A percentile compares a stretch with the other conserved stretches of the same genome.
phyloP scores from a whole-genome alignment of 1,140 invertebrate species.

The Penaeus chinensis region DNA sequence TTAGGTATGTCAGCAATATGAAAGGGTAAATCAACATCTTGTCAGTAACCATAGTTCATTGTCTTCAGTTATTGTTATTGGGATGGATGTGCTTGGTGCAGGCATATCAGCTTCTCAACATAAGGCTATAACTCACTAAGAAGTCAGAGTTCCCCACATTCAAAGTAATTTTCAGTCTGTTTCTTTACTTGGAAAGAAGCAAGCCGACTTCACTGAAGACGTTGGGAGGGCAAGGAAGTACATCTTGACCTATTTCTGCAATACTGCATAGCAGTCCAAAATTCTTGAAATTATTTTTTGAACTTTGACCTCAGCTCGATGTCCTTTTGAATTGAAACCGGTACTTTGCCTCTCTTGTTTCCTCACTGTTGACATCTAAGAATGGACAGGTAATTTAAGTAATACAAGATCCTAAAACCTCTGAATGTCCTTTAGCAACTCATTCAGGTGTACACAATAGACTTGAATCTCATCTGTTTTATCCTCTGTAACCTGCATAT shows the following conservation, averaged over 20 bases:
- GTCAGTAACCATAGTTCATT: too few relatives aligned
- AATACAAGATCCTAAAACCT: conserved; percentile 27
- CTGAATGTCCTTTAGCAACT: conserved; percentile 55
- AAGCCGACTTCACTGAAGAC: conserved; percentile 33
- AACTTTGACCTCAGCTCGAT: conserved; percentile 52
- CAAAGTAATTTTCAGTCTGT: conserved; percentile 22
- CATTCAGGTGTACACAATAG: conserved; percentile 33
- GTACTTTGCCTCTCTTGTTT: too few relatives aligned
- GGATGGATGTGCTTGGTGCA: too few relatives aligned
- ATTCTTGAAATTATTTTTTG: conserved; percentile 57
- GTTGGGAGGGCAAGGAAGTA: conserved; percentile 62
- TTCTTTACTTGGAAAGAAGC: conserved; percentile 27
- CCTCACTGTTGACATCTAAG: conserved; percentile 39
- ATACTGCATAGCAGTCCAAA: conserved; percentile 51
- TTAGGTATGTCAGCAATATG: too few relatives aligned
- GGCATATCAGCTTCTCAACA: too few relatives aligned
- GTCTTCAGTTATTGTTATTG: too few relatives aligned
- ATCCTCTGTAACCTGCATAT: conserved; percentile 11
- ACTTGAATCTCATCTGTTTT: conserved; percentile 31
- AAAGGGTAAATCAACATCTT: too few relatives aligned
- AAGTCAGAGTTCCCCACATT: not conserved
- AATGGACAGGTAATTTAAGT: conserved; percentile 49
- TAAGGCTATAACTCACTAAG: too few relatives aligned
- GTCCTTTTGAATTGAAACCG: conserved; percentile 39
- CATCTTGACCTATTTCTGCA: conserved; percentile 49